These are phyloP conservation scores for Stomatorhinus ivindoensis DNA, from an alignment of 2,113 vertebrate species.

Conservation along the genomic window DNA sequence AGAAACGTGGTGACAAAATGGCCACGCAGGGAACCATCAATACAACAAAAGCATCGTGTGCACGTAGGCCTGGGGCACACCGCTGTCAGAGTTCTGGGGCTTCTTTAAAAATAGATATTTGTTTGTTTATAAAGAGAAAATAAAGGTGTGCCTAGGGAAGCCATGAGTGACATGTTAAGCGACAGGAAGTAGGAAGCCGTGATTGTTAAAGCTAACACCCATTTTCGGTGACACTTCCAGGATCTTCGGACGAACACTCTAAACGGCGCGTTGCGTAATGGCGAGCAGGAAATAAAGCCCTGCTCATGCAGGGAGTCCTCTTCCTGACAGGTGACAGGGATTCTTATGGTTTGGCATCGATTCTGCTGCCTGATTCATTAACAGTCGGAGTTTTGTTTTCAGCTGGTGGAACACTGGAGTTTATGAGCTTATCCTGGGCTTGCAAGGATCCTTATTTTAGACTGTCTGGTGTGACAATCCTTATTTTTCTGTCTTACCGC, in stretches of 20 bases:
- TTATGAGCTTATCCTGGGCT: not conserved
- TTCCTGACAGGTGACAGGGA: not conserved
- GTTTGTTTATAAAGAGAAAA: not conserved
- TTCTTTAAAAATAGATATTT: not conserved
- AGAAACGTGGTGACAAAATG: not conserved
- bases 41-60: not conserved
- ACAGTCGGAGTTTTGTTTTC: not conserved
- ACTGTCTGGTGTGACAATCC: not conserved
- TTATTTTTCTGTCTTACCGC: not conserved
- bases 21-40: not conserved
- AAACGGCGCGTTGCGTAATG: not conserved
- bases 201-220: not conserved
- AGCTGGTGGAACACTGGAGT: not conserved
- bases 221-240: not conserved
- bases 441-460: not conserved
- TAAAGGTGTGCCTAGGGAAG: not conserved
- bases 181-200: not conserved
- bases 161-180: not conserved
- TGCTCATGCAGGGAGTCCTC: not conserved
- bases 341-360: not conserved
- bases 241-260: not conserved
- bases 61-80: not conserved
- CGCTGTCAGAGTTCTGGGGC: not conserved
- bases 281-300: not conserved
- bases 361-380: not conserved